phyloP scores from a whole-genome alignment of 2,113 vertebrate species.

The Ranitomeya variabilis region DNA sequence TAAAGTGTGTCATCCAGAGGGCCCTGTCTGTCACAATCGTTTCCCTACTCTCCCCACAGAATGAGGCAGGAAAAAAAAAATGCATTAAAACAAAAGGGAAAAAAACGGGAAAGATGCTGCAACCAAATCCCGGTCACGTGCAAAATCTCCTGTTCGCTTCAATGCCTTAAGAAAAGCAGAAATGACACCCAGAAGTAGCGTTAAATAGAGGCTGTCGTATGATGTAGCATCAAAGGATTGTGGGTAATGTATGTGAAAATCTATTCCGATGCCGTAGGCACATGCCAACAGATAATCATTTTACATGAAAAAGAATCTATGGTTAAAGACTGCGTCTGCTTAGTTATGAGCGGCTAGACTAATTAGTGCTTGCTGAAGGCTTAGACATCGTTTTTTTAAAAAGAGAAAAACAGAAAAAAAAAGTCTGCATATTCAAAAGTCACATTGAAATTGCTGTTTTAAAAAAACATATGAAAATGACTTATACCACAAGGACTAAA shows the following conservation, averaged over 20 bases:
- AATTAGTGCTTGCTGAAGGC: neutral
- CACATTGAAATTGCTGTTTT: neutral
- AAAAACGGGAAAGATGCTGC: slow-evolving; percentile 10
- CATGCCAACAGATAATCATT: slow-evolving; percentile 28
- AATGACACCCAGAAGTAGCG: neutral
- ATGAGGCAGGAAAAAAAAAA: slow-evolving; percentile 34
- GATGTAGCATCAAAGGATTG: slow-evolving; percentile 20
- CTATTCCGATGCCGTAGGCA: slow-evolving; percentile 24
- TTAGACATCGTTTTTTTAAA: neutral
- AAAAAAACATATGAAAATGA: neutral
- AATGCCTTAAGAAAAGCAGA: neutral
- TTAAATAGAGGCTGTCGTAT: slow-evolving; percentile 22
- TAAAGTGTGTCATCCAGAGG: slow-evolving; percentile 57
- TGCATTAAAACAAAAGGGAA: neutral
- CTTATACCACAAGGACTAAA: neutral
- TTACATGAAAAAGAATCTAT: slow-evolving; percentile 17
- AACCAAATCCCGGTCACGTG: slow-evolving; percentile 28
- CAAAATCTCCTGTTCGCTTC: slow-evolving; percentile 12
- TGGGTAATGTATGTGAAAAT: slow-evolving; percentile 18
- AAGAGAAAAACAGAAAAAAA: neutral
- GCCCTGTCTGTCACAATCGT: slow-evolving; percentile 47
- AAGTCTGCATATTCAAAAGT: neutral
- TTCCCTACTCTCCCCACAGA: neutral
- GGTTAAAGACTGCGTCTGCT: slow-evolving; percentile 14
- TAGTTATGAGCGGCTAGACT: neutral